Evolutionary conservation across 1,140 invertebrate genomes (phyloP).

Genomic region (Drosophila auraria): DNA sequence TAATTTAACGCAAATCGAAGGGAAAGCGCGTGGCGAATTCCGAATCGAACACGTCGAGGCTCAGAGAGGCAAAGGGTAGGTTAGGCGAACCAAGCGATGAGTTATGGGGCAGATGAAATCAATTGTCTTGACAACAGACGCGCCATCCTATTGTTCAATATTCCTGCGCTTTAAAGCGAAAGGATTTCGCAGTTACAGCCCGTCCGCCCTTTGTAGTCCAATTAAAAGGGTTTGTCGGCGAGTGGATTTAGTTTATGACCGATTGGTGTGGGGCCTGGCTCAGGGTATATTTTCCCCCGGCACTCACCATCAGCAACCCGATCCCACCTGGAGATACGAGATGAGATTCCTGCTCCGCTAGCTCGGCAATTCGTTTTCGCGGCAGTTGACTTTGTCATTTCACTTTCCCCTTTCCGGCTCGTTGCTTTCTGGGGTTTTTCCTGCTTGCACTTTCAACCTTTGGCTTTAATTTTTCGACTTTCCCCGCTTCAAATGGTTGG

Average conservation of each 20-base stretch:
- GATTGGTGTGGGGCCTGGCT: conserved; percentile 3
- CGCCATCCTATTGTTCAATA: conserved; percentile 50
- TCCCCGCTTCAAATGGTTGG: conserved; percentile 46
- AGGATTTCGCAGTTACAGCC: conserved; percentile 15
- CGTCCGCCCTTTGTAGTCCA: conserved; percentile 62
- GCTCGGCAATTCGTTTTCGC: conserved; percentile 74
- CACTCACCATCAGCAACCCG: conserved; percentile 12
- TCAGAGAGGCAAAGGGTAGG: conserved; percentile 14
- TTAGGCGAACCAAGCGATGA: conserved; percentile 14
- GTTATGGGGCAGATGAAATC: conserved; percentile 53
- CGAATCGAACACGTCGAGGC: conserved; percentile 17
- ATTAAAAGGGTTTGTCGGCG: conserved; percentile 60
- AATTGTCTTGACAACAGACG: conserved; percentile 75
- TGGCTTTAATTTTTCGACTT: conserved; percentile 54
- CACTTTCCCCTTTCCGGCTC: conserved; percentile 27
- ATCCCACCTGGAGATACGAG: conserved; percentile 60
- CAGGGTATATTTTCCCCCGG: conserved; percentile 15
- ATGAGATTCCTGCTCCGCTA: conserved; percentile 69
- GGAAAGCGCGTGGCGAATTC: conserved; percentile 54
- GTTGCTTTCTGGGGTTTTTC: background rate
- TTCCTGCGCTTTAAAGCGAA: conserved; percentile 45
- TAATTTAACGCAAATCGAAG: conserved; percentile 71
- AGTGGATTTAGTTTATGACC: conserved; percentile 41
- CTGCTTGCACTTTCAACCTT: conserved; percentile 27
- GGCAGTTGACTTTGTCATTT: conserved; percentile 69